Evolutionary conservation across 1,140 invertebrate genomes (phyloP), one percentile per base, ranked within the genome.

Genomic region (Choristoneura fumiferana): DNA sequence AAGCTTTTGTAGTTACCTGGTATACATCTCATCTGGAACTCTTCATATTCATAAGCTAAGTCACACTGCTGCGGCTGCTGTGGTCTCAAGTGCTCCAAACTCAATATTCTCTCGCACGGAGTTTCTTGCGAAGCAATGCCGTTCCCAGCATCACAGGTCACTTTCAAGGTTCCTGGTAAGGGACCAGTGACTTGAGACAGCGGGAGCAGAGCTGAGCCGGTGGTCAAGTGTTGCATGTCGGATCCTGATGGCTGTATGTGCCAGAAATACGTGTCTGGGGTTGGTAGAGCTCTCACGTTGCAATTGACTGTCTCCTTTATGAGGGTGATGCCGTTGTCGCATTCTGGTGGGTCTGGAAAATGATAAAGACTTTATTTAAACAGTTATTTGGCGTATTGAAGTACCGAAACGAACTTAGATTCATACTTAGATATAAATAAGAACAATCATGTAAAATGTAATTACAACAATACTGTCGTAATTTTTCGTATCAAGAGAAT

Each of bases 181-280:
- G 81, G 72, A 4, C 81, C 85, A 4, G 77, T 76, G 5, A 88
- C 67, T 58, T 86, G 81, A 4, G 71, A 68, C 0, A 88, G 63
- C 0, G 83, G 76, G 5, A 88, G 57, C 14, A 79, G 60, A 1
- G 76, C 65, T 4, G 83, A 86, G 5, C 83, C 83, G 2, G 84
- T 87, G 0, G 86, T 86, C 4, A 88, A 59, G 40, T 85, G 81
- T 49, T 88, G 85, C 4, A 76, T 58, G n/a, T 87, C 84, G 33
- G 77, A 76, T 6, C 71, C 78, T 0, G 67, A 37, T 4, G 84
- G 71, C 56, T 85, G 76, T 9, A 87, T 69, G 53, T 88, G 84
- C 85, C 85, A 88, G 63, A 88, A 87, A 58, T 64, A 88, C 0
- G 85, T 87, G 49, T 88, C 84, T 0, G 85, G 78, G 0, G 63